Evolutionary conservation across 2,797 vertebrate species (phyloP).

Genomic region (Diplodus puntazzo): DNA sequence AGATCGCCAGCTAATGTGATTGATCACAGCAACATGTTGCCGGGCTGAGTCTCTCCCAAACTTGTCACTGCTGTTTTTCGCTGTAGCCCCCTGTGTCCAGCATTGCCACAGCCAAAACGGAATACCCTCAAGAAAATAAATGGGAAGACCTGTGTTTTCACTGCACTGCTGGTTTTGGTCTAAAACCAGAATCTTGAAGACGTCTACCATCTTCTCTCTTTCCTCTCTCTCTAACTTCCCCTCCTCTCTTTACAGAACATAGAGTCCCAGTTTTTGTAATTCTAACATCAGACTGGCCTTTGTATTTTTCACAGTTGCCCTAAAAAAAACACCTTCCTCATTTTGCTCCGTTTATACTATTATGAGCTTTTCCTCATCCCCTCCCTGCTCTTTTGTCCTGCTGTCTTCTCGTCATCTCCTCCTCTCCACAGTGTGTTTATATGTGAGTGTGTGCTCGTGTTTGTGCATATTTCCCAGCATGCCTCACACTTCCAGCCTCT

Average conservation of each 20-base stretch:
- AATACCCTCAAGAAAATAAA: too few species aligned
- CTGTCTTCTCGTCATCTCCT: constrained; percentile 7
- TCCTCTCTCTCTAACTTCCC: neutral
- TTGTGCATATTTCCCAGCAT: constrained; percentile 26
- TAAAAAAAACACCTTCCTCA: constrained; percentile 14
- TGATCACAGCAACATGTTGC: too few species aligned
- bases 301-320: neutral
- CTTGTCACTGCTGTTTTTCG: too few species aligned
- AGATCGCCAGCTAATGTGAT: too few species aligned
- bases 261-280: neutral
- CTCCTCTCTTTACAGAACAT: neutral
- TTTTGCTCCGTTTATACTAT: constrained; percentile 24
- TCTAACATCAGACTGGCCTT: constrained; percentile 6
- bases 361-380: constrained; percentile 13
- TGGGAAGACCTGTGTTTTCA: too few species aligned
- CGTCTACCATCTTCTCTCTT: neutral
- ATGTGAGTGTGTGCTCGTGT: neutral
- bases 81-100: too few species aligned
- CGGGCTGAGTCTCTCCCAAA: too few species aligned
- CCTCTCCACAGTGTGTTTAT: neutral
- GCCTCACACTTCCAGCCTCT: constrained; percentile 30
- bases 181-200: too few species aligned
- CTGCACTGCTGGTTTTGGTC: too few species aligned
- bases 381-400: neutral
- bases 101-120: too few species aligned